phyloP scores from a whole-genome alignment of 2,797 vertebrate genomes.

The Merluccius polli region DNA sequence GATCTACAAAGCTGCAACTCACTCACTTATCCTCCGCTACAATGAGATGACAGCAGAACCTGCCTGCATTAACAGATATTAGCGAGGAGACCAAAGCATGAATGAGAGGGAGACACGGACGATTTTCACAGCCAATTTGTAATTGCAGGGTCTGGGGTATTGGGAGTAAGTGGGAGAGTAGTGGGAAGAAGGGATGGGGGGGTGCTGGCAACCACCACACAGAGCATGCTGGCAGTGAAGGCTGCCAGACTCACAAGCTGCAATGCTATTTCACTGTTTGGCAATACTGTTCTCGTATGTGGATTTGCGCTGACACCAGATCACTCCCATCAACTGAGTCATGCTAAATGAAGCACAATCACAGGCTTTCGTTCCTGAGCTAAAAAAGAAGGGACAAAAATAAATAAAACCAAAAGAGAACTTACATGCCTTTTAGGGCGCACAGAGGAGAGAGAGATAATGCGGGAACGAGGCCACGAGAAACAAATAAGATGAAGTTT shows the following conservation, averaged over 20 bases:
- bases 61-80: slow-evolving; percentile 68
- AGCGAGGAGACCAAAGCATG: slow-evolving; percentile 72
- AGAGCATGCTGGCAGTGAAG: slow-evolving; percentile 63
- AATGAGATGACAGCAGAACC: slow-evolving; percentile 62
- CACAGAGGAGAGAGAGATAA: slow-evolving; percentile 36
- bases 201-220: slow-evolving; percentile 66
- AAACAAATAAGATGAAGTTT: slow-evolving; percentile 50
- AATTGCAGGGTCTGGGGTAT: slow-evolving; percentile 51
- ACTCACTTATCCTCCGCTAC: slow-evolving; percentile 44
- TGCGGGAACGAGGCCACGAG: slow-evolving; percentile 41
- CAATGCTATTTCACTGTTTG: slow-evolving; percentile 76
- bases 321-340: slow-evolving; percentile 71
- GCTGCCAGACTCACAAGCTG: slow-evolving; percentile 67
- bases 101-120: slow-evolving; percentile 68
- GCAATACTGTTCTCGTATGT: slow-evolving; percentile 71
- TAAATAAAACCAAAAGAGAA: background rate
- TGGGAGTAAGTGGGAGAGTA: slow-evolving; percentile 10
- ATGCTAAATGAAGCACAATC: slow-evolving; percentile 74
- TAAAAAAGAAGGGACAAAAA: slow-evolving; percentile 38
- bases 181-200: slow-evolving; percentile 23
- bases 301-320: slow-evolving; percentile 74
- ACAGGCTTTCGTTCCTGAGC: slow-evolving; percentile 70
- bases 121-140: slow-evolving; percentile 79
- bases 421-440: slow-evolving; percentile 42
- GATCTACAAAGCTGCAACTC: slow-evolving; percentile 53